Evolutionary conservation across 23 tunicate species (phyloP).

Genomic region (Botrylloides violaceus): DNA sequence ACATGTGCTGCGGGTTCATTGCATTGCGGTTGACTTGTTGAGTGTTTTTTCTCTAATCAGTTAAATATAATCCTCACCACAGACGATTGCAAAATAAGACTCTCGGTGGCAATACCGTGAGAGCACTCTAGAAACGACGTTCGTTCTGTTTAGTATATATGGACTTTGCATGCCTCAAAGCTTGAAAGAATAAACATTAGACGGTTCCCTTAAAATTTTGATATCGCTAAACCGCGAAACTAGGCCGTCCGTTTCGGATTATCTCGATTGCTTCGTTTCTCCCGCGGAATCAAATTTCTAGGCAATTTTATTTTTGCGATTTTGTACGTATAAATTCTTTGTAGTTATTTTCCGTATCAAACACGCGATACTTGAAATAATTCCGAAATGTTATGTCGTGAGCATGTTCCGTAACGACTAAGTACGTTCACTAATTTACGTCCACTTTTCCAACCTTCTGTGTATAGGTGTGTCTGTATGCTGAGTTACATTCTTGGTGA

Average conservation of each 20-base stretch:
- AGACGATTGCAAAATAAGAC: too few relatives aligned
- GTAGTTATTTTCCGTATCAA: background rate
- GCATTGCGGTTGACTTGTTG: too few relatives aligned
- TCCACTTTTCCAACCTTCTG: too few relatives aligned
- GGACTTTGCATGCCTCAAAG: background rate
- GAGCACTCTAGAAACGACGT: background rate
- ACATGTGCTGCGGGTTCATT: too few relatives aligned
- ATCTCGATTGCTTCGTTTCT: background rate
- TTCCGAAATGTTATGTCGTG: background rate
- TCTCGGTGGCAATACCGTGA: too few relatives aligned
- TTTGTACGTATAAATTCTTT: background rate
- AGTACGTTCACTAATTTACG: background rate
- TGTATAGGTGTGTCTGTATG: too few relatives aligned
- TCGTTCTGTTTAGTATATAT: background rate
- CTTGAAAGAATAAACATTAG: background rate
- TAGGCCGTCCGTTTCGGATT: conserved; percentile 4
- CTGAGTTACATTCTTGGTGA: too few relatives aligned
- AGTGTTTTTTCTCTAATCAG: too few relatives aligned
- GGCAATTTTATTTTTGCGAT: background rate
- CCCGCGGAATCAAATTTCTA: background rate
- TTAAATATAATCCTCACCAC: too few relatives aligned
- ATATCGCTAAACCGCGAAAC: background rate
- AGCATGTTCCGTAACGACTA: background rate
- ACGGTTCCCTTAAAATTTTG: background rate
- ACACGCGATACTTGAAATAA: background rate